These are phyloP conservation scores for Prorops nasuta DNA, from an alignment of 1,140 invertebrate species.

Conservation along the genomic window DNA sequence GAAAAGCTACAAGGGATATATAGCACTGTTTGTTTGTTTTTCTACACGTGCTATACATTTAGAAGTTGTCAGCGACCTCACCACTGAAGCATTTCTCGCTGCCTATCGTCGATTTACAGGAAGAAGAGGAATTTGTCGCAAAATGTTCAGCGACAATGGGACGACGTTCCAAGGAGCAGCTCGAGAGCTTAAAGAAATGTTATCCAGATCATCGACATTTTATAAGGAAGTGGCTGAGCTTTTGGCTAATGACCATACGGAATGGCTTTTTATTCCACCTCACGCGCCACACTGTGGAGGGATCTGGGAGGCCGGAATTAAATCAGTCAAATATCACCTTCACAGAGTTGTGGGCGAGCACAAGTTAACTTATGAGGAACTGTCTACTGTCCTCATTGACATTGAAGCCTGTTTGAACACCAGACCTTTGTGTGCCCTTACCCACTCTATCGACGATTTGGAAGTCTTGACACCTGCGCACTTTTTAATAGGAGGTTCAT, in stretches of 20 bases:
- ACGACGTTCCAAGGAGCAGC: slow-evolving; percentile 14
- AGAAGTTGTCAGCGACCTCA: slow-evolving; percentile 26
- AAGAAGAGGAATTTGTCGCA: slow-evolving; percentile 7
- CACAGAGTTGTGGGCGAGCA: slow-evolving; percentile 11
- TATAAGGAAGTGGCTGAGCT: slow-evolving; percentile 4
- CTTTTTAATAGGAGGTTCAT: no score
- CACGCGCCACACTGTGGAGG: slow-evolving; percentile 43
- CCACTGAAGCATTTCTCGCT: slow-evolving; percentile 26
- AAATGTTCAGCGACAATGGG: slow-evolving; percentile 15
- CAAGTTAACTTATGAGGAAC: slow-evolving; percentile 28
- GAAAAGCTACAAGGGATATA: slow-evolving; percentile 22
- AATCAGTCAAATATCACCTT: no score
- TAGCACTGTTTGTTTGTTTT: slow-evolving; percentile 33
- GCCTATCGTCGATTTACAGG: slow-evolving; percentile 27
- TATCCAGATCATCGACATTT: neutral
- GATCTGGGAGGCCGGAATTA: slow-evolving; percentile 42
- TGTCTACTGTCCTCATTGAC: slow-evolving; percentile 25
- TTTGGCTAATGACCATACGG: slow-evolving; percentile 20
- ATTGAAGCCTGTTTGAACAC: slow-evolving; percentile 32
- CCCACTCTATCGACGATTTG: slow-evolving; percentile 21
- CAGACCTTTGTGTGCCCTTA: slow-evolving; percentile 17
- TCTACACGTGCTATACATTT: slow-evolving; percentile 28
- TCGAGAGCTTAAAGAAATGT: slow-evolving; percentile 10
- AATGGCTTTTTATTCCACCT: slow-evolving; percentile 49
- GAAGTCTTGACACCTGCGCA: slow-evolving; percentile 26